These are phyloP conservation scores for Carlito syrichta DNA, from an alignment of 2,113 vertebrate genomes.

Conservation along the genomic window DNA sequence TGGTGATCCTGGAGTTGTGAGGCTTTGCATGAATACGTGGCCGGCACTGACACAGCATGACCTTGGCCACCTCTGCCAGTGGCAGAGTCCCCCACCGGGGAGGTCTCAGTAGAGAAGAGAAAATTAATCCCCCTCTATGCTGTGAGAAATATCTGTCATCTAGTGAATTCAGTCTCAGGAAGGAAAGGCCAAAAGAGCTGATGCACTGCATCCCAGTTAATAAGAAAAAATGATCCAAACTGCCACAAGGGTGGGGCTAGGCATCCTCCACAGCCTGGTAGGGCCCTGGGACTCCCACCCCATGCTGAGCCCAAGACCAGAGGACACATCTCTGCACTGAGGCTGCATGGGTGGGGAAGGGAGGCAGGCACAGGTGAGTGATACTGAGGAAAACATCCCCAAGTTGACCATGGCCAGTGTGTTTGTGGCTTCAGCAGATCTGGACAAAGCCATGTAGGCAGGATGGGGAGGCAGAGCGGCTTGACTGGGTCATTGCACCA, in stretches of 20 bases:
- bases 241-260: accelerated
- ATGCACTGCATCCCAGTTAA: not conserved
- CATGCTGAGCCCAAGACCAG: not conserved
- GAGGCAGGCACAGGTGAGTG: accelerated
- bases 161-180: not conserved
- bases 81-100: not conserved
- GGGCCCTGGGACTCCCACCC: not conserved
- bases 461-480: too few relatives aligned
- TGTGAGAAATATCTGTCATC: not conserved
- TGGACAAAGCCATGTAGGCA: too few relatives aligned
- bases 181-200: not conserved
- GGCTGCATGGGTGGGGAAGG: accelerated
- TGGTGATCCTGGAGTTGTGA: accelerated
- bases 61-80: accelerated
- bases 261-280: not conserved
- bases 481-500: too few relatives aligned
- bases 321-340: too few relatives aligned
- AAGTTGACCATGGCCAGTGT: not conserved
- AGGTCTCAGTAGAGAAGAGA: not conserved
- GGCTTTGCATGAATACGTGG: accelerated
- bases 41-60: too few relatives aligned
- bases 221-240: not conserved
- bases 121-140: not conserved
- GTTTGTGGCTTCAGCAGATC: too few relatives aligned
- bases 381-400: not conserved